Conservation (phyloP, 2,797 vertebrate species). For the Catamblyrhynchus diadema region DNA sequence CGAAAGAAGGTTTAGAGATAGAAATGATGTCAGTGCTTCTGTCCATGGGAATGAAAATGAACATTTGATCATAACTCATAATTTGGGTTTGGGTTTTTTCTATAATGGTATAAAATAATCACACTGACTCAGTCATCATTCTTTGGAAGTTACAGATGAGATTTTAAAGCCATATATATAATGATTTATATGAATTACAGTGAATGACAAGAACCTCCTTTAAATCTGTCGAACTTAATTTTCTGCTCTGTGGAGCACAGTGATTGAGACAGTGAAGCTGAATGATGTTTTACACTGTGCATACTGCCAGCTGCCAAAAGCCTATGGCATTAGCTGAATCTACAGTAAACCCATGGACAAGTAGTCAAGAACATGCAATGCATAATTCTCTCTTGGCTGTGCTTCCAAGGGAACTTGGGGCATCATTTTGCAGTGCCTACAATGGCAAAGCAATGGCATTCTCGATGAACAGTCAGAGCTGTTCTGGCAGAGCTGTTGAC, state of each 20-base stretch:
- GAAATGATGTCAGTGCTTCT: not conserved
- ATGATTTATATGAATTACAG: conserved; percentile 75
- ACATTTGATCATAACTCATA: not conserved
- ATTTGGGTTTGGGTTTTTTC: not conserved
- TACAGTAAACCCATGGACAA: conserved; percentile 70
- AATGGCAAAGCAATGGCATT: not conserved
- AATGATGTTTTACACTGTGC: conserved; percentile 83
- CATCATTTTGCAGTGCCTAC: not conserved
- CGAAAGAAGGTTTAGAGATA: not conserved
- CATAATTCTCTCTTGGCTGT: conserved; percentile 36
- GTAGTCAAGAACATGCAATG: conserved; percentile 45
- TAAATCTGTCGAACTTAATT: conserved; percentile 90
- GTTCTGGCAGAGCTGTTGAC: not conserved
- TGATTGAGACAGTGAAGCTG: conserved; percentile 76
- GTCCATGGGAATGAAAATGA: not conserved
- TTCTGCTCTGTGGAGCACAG: conserved; percentile 88
- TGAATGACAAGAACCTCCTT: conserved; percentile 77
- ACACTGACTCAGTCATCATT: not conserved
- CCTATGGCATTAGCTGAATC: conserved; percentile 79
- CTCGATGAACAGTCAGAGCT: not conserved
- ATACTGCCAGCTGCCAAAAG: conserved; percentile 77
- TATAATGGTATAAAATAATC: not conserved
- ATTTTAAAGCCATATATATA: conserved; percentile 73
- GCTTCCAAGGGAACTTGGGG: not conserved
- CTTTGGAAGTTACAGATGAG: conserved; percentile 48